A percentile compares a stretch with the other conserved stretches of the same genome.
Conservation (phyloP, 2,113 vertebrate species). For the Charina bottae region DNA sequence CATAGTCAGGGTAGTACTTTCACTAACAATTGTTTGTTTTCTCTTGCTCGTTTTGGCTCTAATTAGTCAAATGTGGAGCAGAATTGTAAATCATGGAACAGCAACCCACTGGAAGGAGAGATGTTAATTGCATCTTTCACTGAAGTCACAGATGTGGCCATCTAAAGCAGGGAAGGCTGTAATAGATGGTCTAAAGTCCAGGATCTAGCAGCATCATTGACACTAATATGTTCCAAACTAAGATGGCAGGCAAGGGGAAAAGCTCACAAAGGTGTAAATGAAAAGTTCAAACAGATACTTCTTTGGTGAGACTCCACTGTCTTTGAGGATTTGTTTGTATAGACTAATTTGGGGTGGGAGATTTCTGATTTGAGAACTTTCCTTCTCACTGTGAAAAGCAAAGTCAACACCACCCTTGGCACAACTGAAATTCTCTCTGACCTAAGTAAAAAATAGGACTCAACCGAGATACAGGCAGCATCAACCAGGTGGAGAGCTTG, state of each 20-base stretch:
- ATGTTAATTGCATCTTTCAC: not conserved
- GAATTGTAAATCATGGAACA: not conserved
- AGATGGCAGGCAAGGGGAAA: not conserved
- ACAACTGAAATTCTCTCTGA: constrained; percentile 6
- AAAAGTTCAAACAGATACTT: not conserved
- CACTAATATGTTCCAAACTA: not conserved
- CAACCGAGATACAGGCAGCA: not conserved
- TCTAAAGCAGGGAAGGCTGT: not conserved
- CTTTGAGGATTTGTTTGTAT: not conserved
- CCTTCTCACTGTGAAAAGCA: constrained; percentile 14
- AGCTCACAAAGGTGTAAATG: not conserved
- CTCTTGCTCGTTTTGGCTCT: not conserved
- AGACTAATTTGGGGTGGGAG: not conserved
- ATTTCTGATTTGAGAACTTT: not conserved
- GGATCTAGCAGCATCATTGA: not conserved
- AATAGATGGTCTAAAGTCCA: not conserved
- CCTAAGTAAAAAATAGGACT: constrained; percentile 25
- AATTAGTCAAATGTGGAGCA: not conserved
- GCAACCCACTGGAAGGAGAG: not conserved
- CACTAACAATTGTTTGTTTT: not conserved
- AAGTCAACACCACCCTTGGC: constrained; percentile 11
- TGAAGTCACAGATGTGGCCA: not conserved
- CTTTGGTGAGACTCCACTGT: not conserved
- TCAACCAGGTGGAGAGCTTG: constrained; percentile 29
- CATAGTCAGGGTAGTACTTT: not conserved